Evolutionary conservation across 2,888 invertebrate species (phyloP), one percentile per base, ranked within the genome.

Genomic region (Orthonevra nobilis): DNA sequence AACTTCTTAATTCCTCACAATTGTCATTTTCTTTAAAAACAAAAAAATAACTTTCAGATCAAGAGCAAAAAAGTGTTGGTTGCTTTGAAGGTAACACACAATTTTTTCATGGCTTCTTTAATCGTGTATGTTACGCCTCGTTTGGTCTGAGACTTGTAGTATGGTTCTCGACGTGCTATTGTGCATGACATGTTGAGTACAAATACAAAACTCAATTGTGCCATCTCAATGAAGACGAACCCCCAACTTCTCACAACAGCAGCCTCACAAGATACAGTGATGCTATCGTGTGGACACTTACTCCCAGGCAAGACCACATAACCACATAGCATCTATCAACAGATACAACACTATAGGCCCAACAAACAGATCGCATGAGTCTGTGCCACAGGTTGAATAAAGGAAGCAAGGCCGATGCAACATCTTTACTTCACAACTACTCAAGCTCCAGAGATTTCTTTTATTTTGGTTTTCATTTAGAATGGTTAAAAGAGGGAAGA

Each of bases 71-170:
- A n/a, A n/a, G n/a, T n/a, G n/a, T n/a, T n/a, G n/a, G n/a, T n/a
- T n/a, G n/a, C n/a, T 36, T 36, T 36, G 9, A 6, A 10, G n/a
- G n/a, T n/a, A n/a, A n/a, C n/a, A n/a, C n/a, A n/a, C n/a, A n/a
- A n/a, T n/a, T n/a, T n/a, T n/a, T n/a, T n/a, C n/a, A n/a, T n/a
- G n/a, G n/a, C n/a, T n/a, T n/a, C n/a, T n/a, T n/a, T 38, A 61
- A 48, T 36, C 61, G 28, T 48, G 48, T 61, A 12, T 63, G 63
- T 63, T 63, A 50, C 50, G 63, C 63, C 48, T 63, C 19, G 50
- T 50, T 50, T 50, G 28, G 38, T 28, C 20, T 50, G 10, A 12
- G 14, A 3, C 20, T 34, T 44, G 20, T 36, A 19, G 40, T 56
- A 56, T 17, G 23, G 58, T 23, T 19, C 58, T 58, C 58, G 38